phyloP scores from a whole-genome alignment of 2,797 vertebrate genomes.

The Coregonus suidteri region DNA sequence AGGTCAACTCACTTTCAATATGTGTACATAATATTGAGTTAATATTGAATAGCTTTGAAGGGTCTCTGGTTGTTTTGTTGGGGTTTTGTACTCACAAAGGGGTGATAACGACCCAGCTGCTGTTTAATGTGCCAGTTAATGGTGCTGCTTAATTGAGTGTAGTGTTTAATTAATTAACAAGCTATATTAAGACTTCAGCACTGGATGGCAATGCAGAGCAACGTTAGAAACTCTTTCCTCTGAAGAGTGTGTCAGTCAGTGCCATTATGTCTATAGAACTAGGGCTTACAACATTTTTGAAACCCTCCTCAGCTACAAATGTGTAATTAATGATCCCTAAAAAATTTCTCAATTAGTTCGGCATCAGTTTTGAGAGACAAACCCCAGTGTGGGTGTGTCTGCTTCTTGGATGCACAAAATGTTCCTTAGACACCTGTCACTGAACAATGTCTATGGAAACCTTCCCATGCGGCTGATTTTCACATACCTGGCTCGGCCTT shows the following conservation, averaged over 20 bases:
- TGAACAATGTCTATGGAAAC: too few species aligned
- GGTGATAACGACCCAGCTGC: constrained; percentile 73
- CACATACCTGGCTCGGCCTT: too few species aligned
- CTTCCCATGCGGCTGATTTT: too few species aligned
- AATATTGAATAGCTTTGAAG: constrained; percentile 39
- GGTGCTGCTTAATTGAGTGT: constrained; percentile 76
- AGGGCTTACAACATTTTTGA: constrained; percentile 4
- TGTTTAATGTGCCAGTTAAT: constrained; percentile 81
- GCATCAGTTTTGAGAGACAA: too few species aligned
- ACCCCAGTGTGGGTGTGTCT: too few species aligned
- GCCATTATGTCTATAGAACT: background rate
- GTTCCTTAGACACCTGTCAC: too few species aligned
- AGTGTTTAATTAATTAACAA: constrained; percentile 79
- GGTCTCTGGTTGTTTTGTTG: constrained; percentile 57
- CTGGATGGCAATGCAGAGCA: constrained; percentile 61
- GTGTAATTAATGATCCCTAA: too few species aligned
- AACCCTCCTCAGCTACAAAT: background rate
- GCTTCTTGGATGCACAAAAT: too few species aligned
- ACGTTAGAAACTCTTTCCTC: constrained; percentile 47
- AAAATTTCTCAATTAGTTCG: too few species aligned
- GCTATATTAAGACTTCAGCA: constrained; percentile 66
- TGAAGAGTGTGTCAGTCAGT: constrained; percentile 30
- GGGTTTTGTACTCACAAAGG: constrained; percentile 69
- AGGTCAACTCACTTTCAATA: background rate
- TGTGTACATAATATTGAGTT: constrained; percentile 36